phyloP scores from a whole-genome alignment of 2,888 invertebrate genomes.

The Sylvicola fuscatus region DNA sequence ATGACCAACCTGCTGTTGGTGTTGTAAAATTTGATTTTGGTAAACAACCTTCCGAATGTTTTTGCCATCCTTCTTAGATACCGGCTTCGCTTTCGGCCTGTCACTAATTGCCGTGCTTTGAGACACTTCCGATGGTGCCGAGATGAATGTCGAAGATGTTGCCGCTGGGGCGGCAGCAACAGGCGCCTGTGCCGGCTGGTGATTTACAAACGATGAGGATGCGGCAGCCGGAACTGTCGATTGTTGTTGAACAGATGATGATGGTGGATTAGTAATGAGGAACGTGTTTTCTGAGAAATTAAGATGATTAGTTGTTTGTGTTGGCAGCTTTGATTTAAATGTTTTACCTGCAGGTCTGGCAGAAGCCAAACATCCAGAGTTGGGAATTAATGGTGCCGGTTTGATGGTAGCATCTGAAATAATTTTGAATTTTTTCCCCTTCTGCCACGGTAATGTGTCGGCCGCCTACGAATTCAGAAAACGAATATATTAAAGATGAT shows the following conservation, averaged over 20 bases:
- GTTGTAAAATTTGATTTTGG: conserved; percentile 19
- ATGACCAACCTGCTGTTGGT: conserved; percentile 8
- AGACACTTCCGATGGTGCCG: conserved; percentile 25
- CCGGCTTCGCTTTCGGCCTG: conserved; percentile 63
- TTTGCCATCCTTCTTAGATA: conserved; percentile 60
- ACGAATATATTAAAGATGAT: too few species aligned
- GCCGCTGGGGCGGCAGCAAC: conserved; percentile 3
- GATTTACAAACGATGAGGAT: not conserved
- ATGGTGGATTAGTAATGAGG: not conserved
- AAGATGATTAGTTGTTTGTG: too few species aligned
- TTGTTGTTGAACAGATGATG: not conserved
- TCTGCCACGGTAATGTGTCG: too few species aligned
- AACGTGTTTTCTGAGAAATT: too few species aligned
- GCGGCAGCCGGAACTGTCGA: conserved; percentile 12
- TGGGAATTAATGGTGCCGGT: too few species aligned
- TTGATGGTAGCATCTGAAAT: too few species aligned
- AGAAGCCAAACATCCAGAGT: too few species aligned
- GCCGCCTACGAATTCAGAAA: too few species aligned
- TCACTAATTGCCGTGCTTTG: conserved; percentile 62
- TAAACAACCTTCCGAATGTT: conserved; percentile 40
- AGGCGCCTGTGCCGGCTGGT: not conserved
- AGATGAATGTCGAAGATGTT: conserved; percentile 14
- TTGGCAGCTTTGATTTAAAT: too few species aligned
- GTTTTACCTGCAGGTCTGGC: too few species aligned
- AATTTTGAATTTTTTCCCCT: too few species aligned